phyloP scores from a whole-genome alignment of 2,113 vertebrate genomes.

The Acrocephalus kingi region DNA sequence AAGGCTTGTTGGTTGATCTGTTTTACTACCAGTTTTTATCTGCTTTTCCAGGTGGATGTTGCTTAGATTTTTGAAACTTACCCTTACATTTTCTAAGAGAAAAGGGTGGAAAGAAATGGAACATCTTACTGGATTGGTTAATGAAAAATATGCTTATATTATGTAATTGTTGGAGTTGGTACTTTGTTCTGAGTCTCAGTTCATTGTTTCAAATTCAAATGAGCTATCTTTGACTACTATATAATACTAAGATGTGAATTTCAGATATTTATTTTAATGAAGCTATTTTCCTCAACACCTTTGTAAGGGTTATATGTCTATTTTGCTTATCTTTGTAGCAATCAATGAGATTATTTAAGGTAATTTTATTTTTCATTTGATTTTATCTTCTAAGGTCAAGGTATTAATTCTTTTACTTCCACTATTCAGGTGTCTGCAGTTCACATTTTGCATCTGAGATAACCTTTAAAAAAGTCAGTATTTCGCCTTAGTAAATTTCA shows the following conservation, averaged over 20 bases:
- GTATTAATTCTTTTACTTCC: background rate
- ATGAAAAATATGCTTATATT: background rate
- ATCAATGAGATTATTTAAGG: background rate
- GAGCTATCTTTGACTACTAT: background rate
- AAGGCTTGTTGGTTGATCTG: background rate
- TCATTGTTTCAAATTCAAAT: conserved; percentile 6
- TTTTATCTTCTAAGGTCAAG: background rate
- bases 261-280: background rate
- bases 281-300: background rate
- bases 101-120: background rate
- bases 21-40: background rate
- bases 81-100: background rate
- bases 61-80: background rate
- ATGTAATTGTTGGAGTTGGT: background rate
- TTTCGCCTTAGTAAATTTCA: background rate
- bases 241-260: background rate
- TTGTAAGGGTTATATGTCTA: background rate
- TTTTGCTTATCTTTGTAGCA: background rate
- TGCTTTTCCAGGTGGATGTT: background rate
- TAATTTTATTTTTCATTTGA: background rate
- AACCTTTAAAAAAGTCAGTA: background rate
- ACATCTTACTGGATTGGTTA: background rate
- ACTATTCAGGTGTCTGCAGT: background rate
- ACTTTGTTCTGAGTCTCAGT: background rate
- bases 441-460: background rate